Percentiles rank a stretch among this genome's conserved stretches.
phyloP scores from a whole-genome alignment of 1,140 invertebrate genomes.

The Physella acuta region DNA sequence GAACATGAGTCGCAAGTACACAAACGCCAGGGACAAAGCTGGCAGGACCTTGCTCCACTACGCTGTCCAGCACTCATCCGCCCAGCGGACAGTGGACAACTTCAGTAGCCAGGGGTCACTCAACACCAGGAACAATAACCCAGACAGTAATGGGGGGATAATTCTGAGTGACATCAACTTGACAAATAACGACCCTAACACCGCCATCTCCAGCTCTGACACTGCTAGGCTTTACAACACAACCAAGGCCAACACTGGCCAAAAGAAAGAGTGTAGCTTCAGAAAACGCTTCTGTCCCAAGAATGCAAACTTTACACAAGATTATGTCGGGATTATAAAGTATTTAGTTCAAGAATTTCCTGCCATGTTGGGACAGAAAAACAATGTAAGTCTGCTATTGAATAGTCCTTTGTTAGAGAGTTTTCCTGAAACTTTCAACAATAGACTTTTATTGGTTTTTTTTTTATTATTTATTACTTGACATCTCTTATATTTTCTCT shows the following conservation, averaged over 20 bases:
- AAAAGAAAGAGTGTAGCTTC: not conserved
- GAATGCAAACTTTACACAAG: not conserved
- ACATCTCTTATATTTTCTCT: too few relatives aligned
- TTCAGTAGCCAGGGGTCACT: too few relatives aligned
- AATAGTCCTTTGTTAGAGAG: too few relatives aligned
- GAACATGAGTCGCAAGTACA: conserved; percentile 5
- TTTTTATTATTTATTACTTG: too few relatives aligned
- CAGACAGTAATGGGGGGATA: not conserved
- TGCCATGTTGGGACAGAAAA: conserved; percentile 7
- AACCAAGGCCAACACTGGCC: too few relatives aligned
- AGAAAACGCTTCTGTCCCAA: not conserved
- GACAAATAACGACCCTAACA: not conserved
- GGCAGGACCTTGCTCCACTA: conserved; percentile 14
- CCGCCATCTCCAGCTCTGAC: not conserved
- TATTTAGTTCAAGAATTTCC: conserved; percentile 21
- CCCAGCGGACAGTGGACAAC: too few relatives aligned
- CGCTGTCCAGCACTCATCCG: conserved; percentile 20
- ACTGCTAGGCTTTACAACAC: not conserved
- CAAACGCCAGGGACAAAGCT: conserved; percentile 13
- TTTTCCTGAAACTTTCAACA: too few relatives aligned
- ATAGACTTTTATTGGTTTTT: too few relatives aligned
- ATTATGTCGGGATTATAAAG: conserved; percentile 16
- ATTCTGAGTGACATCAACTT: conserved; percentile 10
- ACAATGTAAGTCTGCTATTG: conserved; percentile 22
- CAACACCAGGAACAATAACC: too few relatives aligned